phyloP scores from a whole-genome alignment of 1,140 invertebrate genomes.

The Penaeus indicus region DNA sequence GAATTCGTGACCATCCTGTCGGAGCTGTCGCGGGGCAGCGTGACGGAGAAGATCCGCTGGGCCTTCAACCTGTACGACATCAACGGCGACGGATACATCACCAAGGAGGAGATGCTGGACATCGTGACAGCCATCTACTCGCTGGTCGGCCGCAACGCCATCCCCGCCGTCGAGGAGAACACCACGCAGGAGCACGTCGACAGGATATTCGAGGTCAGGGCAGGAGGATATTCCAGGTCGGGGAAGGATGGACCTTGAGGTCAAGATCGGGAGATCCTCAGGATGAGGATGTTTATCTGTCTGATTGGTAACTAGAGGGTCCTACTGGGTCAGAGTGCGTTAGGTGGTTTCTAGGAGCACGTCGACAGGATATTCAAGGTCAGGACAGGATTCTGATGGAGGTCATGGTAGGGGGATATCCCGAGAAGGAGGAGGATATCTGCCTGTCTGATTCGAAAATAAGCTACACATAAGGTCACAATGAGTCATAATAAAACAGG shows the following conservation, averaged over 20 bases:
- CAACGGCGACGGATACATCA: constrained; percentile 91
- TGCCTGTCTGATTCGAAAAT: too few relatives aligned
- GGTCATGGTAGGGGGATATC: background rate
- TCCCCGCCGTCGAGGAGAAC: constrained; percentile 66
- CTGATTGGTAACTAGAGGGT: too few relatives aligned
- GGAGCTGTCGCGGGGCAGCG: constrained; percentile 86
- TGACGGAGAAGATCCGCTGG: constrained; percentile 94
- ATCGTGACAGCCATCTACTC: constrained; percentile 93
- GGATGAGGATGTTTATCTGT: background rate
- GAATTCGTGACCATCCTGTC: constrained; percentile 91
- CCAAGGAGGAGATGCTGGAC: constrained; percentile 87
- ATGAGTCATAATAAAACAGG: too few relatives aligned
- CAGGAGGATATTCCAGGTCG: background rate
- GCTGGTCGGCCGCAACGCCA: constrained; percentile 77
- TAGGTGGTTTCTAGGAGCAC: too few relatives aligned
- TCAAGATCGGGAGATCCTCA: too few relatives aligned
- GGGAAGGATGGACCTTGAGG: too few relatives aligned
- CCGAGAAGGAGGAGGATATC: too few relatives aligned
- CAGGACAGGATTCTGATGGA: background rate
- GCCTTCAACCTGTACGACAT: constrained; percentile 95
- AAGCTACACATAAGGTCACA: too few relatives aligned
- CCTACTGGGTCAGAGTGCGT: too few relatives aligned
- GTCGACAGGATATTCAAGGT: background rate
- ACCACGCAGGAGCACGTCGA: constrained; percentile 68
- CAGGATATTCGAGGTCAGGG: constrained; percentile 67